A percentile compares a stretch with the other conserved stretches of the same genome.
These are phyloP conservation scores for Crax fasciolata DNA, from an alignment of 2,797 vertebrate species.

Conservation along the genomic window DNA sequence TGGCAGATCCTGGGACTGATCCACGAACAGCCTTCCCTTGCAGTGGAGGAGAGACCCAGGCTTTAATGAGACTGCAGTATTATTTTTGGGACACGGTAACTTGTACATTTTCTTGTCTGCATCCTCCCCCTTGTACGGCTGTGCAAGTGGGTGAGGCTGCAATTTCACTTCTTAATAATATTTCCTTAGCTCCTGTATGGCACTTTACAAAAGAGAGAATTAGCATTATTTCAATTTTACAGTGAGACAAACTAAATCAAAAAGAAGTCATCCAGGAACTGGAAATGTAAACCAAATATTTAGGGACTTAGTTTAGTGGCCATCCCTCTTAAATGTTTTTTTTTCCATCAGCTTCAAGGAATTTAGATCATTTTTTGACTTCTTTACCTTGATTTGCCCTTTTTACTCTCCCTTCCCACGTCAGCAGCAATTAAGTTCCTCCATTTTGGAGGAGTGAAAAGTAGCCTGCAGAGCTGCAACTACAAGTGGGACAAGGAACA, in stretches of 20 bases:
- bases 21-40: conserved; percentile 87
- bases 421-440: neutral
- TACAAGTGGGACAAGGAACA: neutral
- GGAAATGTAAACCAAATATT: neutral
- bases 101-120: neutral
- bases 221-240: neutral
- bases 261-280: neutral
- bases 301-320: neutral
- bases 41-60: conserved; percentile 87
- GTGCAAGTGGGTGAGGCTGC: conserved; percentile 29
- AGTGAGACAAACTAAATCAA: neutral
- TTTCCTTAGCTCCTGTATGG: neutral
- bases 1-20: conserved; percentile 82
- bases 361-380: neutral
- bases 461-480: neutral
- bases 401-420: neutral
- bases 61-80: conserved; percentile 85
- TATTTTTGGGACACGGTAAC: conserved; percentile 91
- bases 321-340: neutral
- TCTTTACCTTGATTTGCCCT: neutral
- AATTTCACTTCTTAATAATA: conserved; percentile 36
- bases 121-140: neutral
- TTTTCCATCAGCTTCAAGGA: neutral
- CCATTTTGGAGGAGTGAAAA: neutral
- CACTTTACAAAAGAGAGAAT: neutral